Base-by-base conservation (phyloP, 1,140 invertebrate species). In the Neodiprion pinetum region DNA sequence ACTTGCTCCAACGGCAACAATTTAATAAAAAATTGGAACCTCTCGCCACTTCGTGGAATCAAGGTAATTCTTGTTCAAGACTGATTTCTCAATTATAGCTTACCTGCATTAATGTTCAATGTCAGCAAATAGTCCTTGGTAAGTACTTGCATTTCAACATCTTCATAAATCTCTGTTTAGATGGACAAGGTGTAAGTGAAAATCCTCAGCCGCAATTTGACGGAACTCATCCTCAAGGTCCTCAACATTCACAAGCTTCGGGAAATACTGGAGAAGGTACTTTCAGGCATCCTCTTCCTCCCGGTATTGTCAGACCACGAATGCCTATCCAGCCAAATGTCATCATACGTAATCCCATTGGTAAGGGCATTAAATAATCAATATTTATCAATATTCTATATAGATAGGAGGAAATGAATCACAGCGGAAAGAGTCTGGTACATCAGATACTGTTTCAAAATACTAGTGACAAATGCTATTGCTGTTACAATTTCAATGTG, bases 1-100 rank as follows among this genome's bases (percentile, higher is more conserved):
- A 96, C 84, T 87, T 97, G 68, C 88, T 97, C n/a, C 94, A 96
- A 81, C 85, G 94, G 48, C 93, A 95, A 79, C 92, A 94, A 71
- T 89, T 90, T 48, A 91, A 87, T 74, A 89, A 89, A 53, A 88
- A 89, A 66, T 80, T 87, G 71, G 87, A 89, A 74, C 80, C 82
- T 10, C 75, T 85, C 1, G 75, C 77, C 17, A 78, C 76, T 49
- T 72, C 78, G 47, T 89, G 87, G 87, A 85, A 72, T 81, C 87
- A 85, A 84, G 86, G 86, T 88, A 79, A 40, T 40, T 40, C 28
- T 40, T n/a, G 11, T n/a, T 21, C 17, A 21, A 23, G 1, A 68
- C 21, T 21, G 11, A 3, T 40, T 40, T 40, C 28, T 40, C 5
- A 68, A 21, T 10, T 68, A 7, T 8, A 1, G 67, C 40, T 47